phyloP scores from a whole-genome alignment of 2,113 vertebrate genomes.

The Daubentonia madagascariensis region DNA sequence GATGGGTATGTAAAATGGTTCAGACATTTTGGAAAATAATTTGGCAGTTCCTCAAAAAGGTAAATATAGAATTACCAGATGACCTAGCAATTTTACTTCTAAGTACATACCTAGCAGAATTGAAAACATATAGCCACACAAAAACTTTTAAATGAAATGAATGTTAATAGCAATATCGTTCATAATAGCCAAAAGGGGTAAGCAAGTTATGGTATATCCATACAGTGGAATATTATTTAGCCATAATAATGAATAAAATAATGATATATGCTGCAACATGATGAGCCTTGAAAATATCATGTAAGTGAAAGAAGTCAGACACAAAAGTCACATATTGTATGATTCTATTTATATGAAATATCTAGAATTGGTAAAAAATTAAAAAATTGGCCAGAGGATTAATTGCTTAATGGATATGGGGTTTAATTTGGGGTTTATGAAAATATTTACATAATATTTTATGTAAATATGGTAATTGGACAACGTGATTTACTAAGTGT shows the following conservation, averaged over 20 bases:
- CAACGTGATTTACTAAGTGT: neutral
- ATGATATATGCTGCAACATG: neutral
- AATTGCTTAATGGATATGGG: neutral
- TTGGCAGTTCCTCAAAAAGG: neutral
- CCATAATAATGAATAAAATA: neutral
- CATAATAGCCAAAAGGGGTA: neutral
- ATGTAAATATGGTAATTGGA: neutral
- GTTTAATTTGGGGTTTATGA: neutral
- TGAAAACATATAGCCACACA: neutral
- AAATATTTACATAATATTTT: constrained; percentile 8
- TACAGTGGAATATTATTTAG: neutral
- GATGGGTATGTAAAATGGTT: neutral
- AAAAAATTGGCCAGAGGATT: neutral
- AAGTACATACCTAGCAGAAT: neutral
- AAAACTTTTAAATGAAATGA: neutral
- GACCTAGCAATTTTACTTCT: neutral
- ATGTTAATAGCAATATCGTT: neutral
- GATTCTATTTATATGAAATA: neutral
- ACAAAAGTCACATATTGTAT: neutral
- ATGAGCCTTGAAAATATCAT: neutral
- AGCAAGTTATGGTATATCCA: neutral
- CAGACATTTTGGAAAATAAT: neutral
- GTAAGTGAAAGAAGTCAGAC: neutral
- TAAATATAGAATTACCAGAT: neutral
- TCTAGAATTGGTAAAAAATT: neutral